Conservation (phyloP, 1,140 invertebrate genomes). For the Caligus rogercresseyi region DNA sequence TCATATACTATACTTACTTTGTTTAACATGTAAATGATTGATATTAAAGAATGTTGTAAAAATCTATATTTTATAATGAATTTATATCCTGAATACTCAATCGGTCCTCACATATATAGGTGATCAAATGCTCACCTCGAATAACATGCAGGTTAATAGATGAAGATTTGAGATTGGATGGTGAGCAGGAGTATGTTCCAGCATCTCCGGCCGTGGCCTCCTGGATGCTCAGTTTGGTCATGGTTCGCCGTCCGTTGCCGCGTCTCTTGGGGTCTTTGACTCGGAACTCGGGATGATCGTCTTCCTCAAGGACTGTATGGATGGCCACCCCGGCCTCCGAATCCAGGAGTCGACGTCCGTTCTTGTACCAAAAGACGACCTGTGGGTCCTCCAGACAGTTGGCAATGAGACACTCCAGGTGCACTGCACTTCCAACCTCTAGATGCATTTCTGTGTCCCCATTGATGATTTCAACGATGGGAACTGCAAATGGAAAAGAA, state of each 20-base stretch:
- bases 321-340: neutral
- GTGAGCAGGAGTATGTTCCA: slow-evolving; percentile 7
- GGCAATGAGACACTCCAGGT: slow-evolving; percentile 24
- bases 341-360: neutral
- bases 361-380: slow-evolving; percentile 25
- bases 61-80: too few species aligned
- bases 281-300: neutral
- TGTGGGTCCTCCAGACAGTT: slow-evolving; percentile 23
- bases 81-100: too few species aligned
- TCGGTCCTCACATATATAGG: too few species aligned
- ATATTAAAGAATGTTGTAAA: too few species aligned
- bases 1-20: too few species aligned
- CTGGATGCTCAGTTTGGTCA: neutral
- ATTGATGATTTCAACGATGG: slow-evolving; percentile 20
- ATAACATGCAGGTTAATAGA: slow-evolving; percentile 15
- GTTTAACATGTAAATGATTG: too few species aligned
- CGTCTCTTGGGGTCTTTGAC: neutral
- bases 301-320: neutral
- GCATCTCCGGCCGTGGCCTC: neutral
- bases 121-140: slow-evolving; percentile 7
- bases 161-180: neutral
- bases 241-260: neutral
- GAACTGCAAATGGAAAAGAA: slow-evolving; percentile 16
- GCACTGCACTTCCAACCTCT: slow-evolving; percentile 23
- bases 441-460: slow-evolving; percentile 24